Evolutionary conservation across 2,113 vertebrate species (phyloP), one percentile per base, ranked within the genome.

Genomic region (Centropus unirufus): DNA sequence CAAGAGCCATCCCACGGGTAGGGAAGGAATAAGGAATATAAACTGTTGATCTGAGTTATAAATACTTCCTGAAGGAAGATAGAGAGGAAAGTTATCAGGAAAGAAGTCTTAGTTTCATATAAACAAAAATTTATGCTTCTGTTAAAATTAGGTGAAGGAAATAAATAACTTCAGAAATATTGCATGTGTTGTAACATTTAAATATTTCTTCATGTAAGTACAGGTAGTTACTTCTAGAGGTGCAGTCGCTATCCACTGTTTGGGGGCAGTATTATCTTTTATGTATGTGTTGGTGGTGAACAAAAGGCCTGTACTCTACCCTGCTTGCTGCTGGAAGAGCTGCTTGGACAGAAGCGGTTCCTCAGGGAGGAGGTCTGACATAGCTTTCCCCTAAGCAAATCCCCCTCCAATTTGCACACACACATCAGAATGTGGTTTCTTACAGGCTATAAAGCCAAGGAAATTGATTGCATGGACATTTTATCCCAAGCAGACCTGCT

Each of bases 181-280:
- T 12, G 4, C 8, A 1, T 15, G 20, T 29, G 13, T 30, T 76
- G 44, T 26, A 61, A 34, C 1, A 0, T 36, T 69, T n/a, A 72
- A 76, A 13, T 81, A 22, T 40, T 72, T 81, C 23, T 72, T 40
- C 8, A 2, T 47, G 12, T 72, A 67, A 24, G 36, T 34, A 13
- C 0, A 0, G 59, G 46, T 44, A 27, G 52, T 32, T 63, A 26
- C 16, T 32, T 18, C 4, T 27, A 44, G 58, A 46, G 40, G 8
- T 40, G 18, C 36, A 40, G 40, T 32, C 18, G 10, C 22, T 57
- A 1, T 24, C 32, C 9, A 2, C 6, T 51, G 12, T 18, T n/a
- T 21, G 23, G 44, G 40, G 42, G 4, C 29, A 16, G 14, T 21
- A 2, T 14, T 8, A 20, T 27, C 46, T 42, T 40, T 39, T 24